Conservation (phyloP, 2,888 invertebrate species). For the Fragum sueziense region DNA sequence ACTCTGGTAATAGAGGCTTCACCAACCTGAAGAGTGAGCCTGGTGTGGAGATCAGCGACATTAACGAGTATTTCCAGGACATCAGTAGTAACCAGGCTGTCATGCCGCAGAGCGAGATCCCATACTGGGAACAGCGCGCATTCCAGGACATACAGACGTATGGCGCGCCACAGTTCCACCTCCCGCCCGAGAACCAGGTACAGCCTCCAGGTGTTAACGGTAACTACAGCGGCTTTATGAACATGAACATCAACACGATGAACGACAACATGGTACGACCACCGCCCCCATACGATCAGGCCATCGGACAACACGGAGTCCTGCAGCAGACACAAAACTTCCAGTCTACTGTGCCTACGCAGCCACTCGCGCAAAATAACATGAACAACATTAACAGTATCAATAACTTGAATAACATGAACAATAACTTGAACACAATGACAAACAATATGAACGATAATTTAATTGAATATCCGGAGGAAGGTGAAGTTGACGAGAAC, state of each 20-base stretch:
- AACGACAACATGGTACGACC: slow-evolving; percentile 65
- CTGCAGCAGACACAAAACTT: slow-evolving; percentile 57
- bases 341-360: slow-evolving; percentile 60
- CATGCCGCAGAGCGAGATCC: slow-evolving; percentile 75
- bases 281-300: slow-evolving; percentile 77
- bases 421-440: slow-evolving; percentile 62
- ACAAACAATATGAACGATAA: slow-evolving; percentile 56
- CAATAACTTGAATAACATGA: slow-evolving; percentile 65
- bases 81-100: slow-evolving; percentile 77
- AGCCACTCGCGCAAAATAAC: slow-evolving; percentile 49
- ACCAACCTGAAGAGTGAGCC: slow-evolving; percentile 68
- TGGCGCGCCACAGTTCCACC: slow-evolving; percentile 56
- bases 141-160: slow-evolving; percentile 64
- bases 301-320: slow-evolving; percentile 50
- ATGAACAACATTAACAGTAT: slow-evolving; percentile 60
- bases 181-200: slow-evolving; percentile 58
- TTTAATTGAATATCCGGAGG: slow-evolving; percentile 47
- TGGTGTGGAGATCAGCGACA: slow-evolving; percentile 66
- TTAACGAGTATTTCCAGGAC: slow-evolving; percentile 69
- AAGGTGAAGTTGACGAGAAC: slow-evolving; percentile 72
- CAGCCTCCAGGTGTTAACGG: slow-evolving; percentile 58
- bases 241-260: slow-evolving; percentile 42
- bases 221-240: slow-evolving; percentile 51
- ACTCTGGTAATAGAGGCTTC: slow-evolving; percentile 69
- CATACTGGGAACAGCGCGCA: slow-evolving; percentile 73